Base-by-base conservation (phyloP, 1,140 invertebrate species). In the Drosophila santomea region DNA sequence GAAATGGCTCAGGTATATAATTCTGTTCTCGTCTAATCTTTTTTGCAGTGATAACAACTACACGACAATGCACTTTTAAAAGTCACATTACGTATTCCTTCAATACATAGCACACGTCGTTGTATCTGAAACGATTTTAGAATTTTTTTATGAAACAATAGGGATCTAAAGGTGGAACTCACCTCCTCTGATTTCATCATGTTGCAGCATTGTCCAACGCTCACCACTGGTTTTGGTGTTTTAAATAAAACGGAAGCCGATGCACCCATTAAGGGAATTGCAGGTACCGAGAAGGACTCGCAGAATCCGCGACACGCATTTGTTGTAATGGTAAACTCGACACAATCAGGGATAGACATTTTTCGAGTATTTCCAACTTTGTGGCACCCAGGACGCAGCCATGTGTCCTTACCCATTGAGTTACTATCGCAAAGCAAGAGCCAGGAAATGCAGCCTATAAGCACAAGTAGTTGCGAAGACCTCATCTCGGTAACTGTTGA, bases 271-370 rank as follows among this genome's bases (percentile, higher is more conserved):
- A 94, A 93, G 14, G 95, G 93, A 0, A 95, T 95, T 74, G 93
- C 95, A 0, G 94, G 94, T 44, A 94, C 92, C 0, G 96, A 95
- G 94, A 96, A 97, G 0, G 96, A 97, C 80, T 96, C 95, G 92
- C 97, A 98, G 93, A 95, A 97, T 0, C 97, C 97, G 54, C 96
- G 94, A 84, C 97, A 98, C 1, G 97, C 97, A 92, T 97, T 97
- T 15, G 96, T 97, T 10, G 96, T 97, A 73, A 97, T 95, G 60
- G 95, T 93, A 88, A 98, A 97, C 76, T 96, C 95, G 0, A 97
- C 95, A 91, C 97, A 98, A 78, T 96, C 96, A 0, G 96, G 96
- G 75, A 97, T 97, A 48, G 94, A 95, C 54, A 97, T 95, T 71
- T 94, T 95, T 66, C 97, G 93, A 0, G 96, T 97, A 90, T 97